Conservation (phyloP, 2,113 vertebrate species). For the Abramis brama region DNA sequence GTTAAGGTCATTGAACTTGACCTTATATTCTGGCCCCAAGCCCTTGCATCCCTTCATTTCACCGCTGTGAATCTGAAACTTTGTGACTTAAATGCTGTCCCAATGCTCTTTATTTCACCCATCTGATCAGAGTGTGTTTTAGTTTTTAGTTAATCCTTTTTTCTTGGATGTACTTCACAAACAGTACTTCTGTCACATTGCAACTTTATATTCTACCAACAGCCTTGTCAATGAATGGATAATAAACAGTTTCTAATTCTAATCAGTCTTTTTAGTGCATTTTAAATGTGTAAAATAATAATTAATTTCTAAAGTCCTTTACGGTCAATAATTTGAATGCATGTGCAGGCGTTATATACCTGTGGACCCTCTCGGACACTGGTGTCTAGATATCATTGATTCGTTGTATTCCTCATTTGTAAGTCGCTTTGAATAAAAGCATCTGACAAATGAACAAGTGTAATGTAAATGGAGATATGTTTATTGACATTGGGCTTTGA, state of each 20-base stretch:
- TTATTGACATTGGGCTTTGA: background rate
- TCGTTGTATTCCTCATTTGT: no score
- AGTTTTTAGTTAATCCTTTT: background rate
- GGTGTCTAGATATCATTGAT: background rate
- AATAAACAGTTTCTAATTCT: background rate
- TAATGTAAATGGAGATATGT: background rate
- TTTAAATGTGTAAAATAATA: background rate
- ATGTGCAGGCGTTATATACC: background rate
- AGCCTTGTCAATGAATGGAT: background rate
- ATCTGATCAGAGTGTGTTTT: background rate
- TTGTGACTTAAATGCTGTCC: background rate
- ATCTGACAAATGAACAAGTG: no score
- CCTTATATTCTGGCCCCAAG: background rate
- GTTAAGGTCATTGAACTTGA: conserved; percentile 28
- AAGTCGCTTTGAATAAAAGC: no score
- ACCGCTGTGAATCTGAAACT: background rate
- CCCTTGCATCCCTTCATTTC: background rate
- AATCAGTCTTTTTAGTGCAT: background rate
- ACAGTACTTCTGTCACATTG: background rate
- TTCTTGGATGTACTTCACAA: background rate
- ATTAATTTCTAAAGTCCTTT: background rate
- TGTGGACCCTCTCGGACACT: background rate
- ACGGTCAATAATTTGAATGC: background rate
- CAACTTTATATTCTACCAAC: background rate
- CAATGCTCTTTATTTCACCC: background rate